Evolutionary conservation across 1,140 invertebrate species (phyloP).

Genomic region (Anagrus nilaparvatae): DNA sequence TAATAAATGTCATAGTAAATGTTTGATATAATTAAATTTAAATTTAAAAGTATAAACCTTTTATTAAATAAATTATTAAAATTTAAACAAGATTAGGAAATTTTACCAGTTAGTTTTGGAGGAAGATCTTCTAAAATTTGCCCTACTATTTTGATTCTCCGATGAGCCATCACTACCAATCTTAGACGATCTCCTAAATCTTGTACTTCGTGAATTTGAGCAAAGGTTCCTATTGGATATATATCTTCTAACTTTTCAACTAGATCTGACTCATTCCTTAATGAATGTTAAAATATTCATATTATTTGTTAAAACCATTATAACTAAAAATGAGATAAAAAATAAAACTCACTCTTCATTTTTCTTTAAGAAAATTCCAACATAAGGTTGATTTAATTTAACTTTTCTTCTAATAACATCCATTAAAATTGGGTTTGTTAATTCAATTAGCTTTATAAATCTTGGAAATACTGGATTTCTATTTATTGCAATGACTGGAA

Average conservation of each 20-base stretch:
- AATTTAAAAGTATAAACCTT: slow-evolving; percentile 11
- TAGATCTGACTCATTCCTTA: slow-evolving; percentile 75
- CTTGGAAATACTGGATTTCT: slow-evolving; percentile 95
- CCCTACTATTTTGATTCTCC: slow-evolving; percentile 71
- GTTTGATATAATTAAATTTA: slow-evolving; percentile 12
- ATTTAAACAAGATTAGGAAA: slow-evolving; percentile 22
- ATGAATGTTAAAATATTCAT: slow-evolving; percentile 6
- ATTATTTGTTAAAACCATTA: background rate
- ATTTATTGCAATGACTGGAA: slow-evolving; percentile 89
- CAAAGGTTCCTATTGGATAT: slow-evolving; percentile 90
- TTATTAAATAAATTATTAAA: slow-evolving; percentile 1
- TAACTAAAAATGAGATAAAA: background rate
- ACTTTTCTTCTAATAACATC: slow-evolving; percentile 90
- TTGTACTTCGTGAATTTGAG: slow-evolving; percentile 95
- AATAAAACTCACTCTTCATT: slow-evolving; percentile 61
- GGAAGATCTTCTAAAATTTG: slow-evolving; percentile 63
- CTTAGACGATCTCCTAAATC: slow-evolving; percentile 86
- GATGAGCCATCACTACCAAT: slow-evolving; percentile 88
- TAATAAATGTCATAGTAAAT: too few relatives aligned
- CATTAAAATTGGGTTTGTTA: slow-evolving; percentile 80
- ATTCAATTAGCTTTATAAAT: slow-evolving; percentile 95
- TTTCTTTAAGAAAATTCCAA: slow-evolving; percentile 94
- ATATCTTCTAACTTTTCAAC: slow-evolving; percentile 79
- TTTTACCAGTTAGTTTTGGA: slow-evolving; percentile 41
- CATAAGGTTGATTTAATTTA: slow-evolving; percentile 91